phyloP scores from a whole-genome alignment of 2,113 vertebrate genomes.

The Gobio gobio region DNA sequence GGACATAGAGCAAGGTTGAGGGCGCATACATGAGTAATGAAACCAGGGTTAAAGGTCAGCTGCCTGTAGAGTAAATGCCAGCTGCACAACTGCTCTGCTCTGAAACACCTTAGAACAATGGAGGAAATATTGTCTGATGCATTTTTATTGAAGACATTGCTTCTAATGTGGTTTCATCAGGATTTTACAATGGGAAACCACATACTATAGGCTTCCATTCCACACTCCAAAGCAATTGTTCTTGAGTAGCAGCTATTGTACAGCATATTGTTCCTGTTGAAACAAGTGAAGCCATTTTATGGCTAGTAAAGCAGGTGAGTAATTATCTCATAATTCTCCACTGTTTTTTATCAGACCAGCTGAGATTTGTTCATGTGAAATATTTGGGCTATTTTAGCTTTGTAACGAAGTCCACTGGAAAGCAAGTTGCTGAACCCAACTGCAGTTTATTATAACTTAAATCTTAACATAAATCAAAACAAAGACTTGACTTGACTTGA shows the following conservation, averaged over 20 bases:
- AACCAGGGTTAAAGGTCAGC: slow-evolving; percentile 8
- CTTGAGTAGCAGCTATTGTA: neutral
- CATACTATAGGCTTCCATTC: neutral
- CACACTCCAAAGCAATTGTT: neutral
- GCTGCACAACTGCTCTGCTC: neutral
- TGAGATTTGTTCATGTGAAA: neutral
- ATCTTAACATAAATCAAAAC: no score
- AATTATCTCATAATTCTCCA: neutral
- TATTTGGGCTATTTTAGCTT: neutral
- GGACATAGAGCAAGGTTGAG: neutral
- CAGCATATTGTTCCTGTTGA: neutral
- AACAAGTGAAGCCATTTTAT: neutral
- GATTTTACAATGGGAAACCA: neutral
- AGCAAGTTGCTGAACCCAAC: no score
- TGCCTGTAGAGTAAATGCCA: slow-evolving; percentile 29
- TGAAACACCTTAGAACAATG: slow-evolving; percentile 12
- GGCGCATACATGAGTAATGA: slow-evolving; percentile 20
- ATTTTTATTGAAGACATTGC: neutral
- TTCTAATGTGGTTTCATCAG: neutral
- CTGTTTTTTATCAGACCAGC: neutral
- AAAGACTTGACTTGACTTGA: no score
- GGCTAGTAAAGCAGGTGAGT: no score
- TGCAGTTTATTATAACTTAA: no score
- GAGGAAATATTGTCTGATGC: neutral
- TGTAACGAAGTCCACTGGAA: no score